Conservation (phyloP, 2,888 invertebrate genomes). For the Nomada goodeniana region DNA sequence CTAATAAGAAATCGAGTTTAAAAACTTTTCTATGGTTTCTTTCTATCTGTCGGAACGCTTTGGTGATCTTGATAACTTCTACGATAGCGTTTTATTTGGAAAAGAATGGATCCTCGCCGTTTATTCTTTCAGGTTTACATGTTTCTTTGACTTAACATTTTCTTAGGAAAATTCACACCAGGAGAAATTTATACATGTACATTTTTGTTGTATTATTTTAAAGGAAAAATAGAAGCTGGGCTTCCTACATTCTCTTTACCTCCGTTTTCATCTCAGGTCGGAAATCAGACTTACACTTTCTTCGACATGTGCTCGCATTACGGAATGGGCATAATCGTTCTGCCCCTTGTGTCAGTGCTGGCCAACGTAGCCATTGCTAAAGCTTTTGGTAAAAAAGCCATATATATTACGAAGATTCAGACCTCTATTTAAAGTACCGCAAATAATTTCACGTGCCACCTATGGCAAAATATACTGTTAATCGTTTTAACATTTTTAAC, state of each 20-base stretch:
- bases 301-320: constrained; percentile 89
- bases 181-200: background rate
- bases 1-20: constrained; percentile 82
- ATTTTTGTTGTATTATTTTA: constrained; percentile 58
- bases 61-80: constrained; percentile 89
- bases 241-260: constrained; percentile 89
- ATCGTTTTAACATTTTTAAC: too few species aligned
- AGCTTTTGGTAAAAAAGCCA: constrained; percentile 89
- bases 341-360: constrained; percentile 94
- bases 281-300: constrained; percentile 88
- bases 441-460: too few species aligned
- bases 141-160: background rate
- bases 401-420: background rate
- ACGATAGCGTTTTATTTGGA: constrained; percentile 85
- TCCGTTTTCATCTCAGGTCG: constrained; percentile 87
- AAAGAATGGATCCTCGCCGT: constrained; percentile 85
- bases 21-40: constrained; percentile 89
- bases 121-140: constrained; percentile 83
- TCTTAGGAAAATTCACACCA: background rate
- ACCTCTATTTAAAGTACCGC: background rate
- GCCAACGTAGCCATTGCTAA: constrained; percentile 98
- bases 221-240: constrained; percentile 89
- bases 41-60: constrained; percentile 92
- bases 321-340: constrained; percentile 91
- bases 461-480: too few species aligned